These are phyloP conservation scores for Hypena proboscidalis DNA, from an alignment of 2,888 invertebrate genomes.

Conservation along the genomic window DNA sequence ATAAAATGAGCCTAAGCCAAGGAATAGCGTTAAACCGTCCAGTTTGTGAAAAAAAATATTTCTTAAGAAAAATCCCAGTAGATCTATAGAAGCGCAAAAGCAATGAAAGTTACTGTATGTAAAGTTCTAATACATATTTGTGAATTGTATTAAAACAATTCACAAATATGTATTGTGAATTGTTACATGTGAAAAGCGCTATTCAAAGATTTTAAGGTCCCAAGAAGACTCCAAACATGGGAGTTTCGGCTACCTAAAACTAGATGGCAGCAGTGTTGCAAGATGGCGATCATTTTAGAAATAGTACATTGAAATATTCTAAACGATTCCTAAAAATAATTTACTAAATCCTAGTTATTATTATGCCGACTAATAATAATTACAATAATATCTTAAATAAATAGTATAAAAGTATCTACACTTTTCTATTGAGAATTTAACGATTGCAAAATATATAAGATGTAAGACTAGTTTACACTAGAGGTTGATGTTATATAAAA, in stretches of 20 bases:
- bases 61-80: no score
- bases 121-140: no score
- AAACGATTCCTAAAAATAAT: conserved; percentile 24
- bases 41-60: no score
- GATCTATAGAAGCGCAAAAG: no score
- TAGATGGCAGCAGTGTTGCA: conserved; percentile 39
- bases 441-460: conserved; percentile 23
- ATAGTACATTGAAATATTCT: conserved; percentile 11
- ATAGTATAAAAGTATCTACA: conserved; percentile 11
- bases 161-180: no score
- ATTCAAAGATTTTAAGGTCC: neutral
- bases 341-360: conserved; percentile 31
- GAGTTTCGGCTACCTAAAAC: conserved; percentile 14
- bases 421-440: conserved; percentile 8
- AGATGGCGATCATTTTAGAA: conserved; percentile 25
- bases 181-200: neutral
- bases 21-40: no score
- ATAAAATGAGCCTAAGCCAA: no score
- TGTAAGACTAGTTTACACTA: conserved; percentile 44
- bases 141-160: no score
- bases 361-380: conserved; percentile 28
- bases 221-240: conserved; percentile 5
- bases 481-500: conserved; percentile 16
- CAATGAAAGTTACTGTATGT: no score
- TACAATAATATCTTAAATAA: conserved; percentile 9